Conservation (phyloP, 1,140 invertebrate species). For the Diorhabda carinulata region DNA sequence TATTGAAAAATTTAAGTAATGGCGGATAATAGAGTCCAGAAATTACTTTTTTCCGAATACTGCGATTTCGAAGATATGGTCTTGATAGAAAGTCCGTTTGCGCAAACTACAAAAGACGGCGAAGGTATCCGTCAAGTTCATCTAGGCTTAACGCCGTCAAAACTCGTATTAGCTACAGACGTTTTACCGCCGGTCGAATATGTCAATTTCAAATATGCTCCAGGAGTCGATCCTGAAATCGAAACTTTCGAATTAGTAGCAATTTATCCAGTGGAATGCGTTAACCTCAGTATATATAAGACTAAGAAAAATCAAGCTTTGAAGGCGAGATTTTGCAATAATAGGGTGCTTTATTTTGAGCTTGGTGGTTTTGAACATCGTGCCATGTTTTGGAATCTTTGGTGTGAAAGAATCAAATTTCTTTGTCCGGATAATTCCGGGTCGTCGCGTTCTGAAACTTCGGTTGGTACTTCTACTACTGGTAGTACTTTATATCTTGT, state of each 20-base stretch:
- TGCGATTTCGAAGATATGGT: constrained; percentile 56
- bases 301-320: constrained; percentile 51
- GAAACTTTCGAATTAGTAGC: constrained; percentile 57
- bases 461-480: constrained; percentile 51
- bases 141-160: constrained; percentile 56
- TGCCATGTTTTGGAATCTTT: constrained; percentile 54
- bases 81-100: constrained; percentile 60
- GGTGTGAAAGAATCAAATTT: constrained; percentile 52
- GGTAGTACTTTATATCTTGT: constrained; percentile 47
- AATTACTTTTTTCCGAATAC: constrained; percentile 57
- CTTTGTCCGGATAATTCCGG: constrained; percentile 43
- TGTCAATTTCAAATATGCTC: constrained; percentile 41
- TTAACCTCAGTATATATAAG: constrained; percentile 56
- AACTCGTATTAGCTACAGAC: constrained; percentile 56
- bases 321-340: constrained; percentile 55
- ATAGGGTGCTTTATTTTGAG: constrained; percentile 51
- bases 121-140: constrained; percentile 55
- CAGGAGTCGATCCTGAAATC: constrained; percentile 52
- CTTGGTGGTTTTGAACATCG: constrained; percentile 48
- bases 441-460: constrained; percentile 53
- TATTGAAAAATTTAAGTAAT: constrained; percentile 30
- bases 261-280: constrained; percentile 54
- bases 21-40: constrained; percentile 54
- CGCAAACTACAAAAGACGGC: constrained; percentile 58
- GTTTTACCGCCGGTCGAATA: constrained; percentile 43